phyloP scores from a whole-genome alignment of 2,113 vertebrate species.

The Urocynchramus pylzowi region DNA sequence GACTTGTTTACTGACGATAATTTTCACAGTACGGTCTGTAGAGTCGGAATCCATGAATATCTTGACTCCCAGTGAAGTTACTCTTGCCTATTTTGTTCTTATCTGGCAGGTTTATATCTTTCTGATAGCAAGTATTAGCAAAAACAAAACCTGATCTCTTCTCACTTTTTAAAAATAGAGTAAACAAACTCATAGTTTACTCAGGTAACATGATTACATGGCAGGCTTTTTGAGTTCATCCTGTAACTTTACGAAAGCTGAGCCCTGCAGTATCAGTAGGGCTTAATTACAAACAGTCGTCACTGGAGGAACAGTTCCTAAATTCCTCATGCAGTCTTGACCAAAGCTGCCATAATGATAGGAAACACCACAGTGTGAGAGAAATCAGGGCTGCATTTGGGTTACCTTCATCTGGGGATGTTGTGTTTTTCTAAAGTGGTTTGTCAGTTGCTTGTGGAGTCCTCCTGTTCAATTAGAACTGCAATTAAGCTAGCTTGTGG shows the following conservation, averaged over 20 bases:
- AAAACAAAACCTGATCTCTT: constrained; percentile 24
- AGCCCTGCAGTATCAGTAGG: background rate
- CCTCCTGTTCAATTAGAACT: background rate
- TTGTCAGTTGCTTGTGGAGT: background rate
- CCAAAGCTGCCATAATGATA: background rate
- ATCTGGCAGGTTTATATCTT: background rate
- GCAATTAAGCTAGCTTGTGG: background rate
- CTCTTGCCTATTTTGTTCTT: background rate
- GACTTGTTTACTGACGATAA: background rate
- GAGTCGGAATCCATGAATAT: background rate
- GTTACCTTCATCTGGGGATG: background rate
- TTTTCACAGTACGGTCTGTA: background rate
- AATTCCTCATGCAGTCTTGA: background rate
- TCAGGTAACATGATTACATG: background rate
- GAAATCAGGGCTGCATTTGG: background rate
- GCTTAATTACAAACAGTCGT: background rate
- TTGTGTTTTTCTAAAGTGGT: background rate
- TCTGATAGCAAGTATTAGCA: background rate
- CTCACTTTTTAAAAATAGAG: constrained; percentile 23
- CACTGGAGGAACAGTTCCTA: background rate
- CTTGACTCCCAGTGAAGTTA: background rate
- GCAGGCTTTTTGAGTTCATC: constrained; percentile 17
- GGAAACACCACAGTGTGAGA: background rate
- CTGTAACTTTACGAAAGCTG: background rate
- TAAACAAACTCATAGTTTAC: background rate